Evolutionary conservation across 2,888 invertebrate species (phyloP), one percentile per base, ranked within the genome.

Genomic region (Drosophila silvestris): DNA sequence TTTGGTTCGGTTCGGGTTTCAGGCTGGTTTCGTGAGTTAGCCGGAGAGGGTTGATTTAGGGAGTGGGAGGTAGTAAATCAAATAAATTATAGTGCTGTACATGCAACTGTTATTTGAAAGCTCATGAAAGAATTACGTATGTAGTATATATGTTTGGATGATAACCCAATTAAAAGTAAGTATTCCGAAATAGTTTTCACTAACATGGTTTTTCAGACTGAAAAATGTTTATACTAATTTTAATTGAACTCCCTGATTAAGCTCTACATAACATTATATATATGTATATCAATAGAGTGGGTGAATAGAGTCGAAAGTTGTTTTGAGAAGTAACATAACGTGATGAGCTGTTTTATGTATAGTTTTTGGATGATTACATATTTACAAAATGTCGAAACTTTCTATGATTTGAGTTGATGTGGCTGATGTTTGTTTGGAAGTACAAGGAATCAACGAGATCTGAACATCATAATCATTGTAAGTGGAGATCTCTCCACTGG

Each of bases 51-150:
- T 30, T 30, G 16, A 14, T 26, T 26, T 14, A 4, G 4, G 47
- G 47, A 26, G 7, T 16, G 47, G 53, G n/a, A 16, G 3, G 47
- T 70, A 9, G 56, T 60, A 59, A 81, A 81, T 65, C 39, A 75
- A 75, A 75, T 66, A 81, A 79, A 81, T 76, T 63, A 75, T 73
- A 57, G 83, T 83, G 83, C 83, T 85, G 78, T 85, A 79, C 83
- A 84, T 84, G 85, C 83, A 85, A 76, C 80, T 82, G 82, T 67
- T 77, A 72, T 69, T 78, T 78, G 33, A 58, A 76, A 81, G 79
- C 80, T 72, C 67, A 83, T 82, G 70, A 72, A 68, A 79, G 63
- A 65, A 73, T 63, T 76, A 77, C 62, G 56, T 67, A 30, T 44
- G 53, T n/a, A 7, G 53, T 33, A 28, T 50, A 54, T 77, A 67